Base-by-base conservation (phyloP, 1,140 invertebrate genomes). In the Brachionus manjavacas region DNA sequence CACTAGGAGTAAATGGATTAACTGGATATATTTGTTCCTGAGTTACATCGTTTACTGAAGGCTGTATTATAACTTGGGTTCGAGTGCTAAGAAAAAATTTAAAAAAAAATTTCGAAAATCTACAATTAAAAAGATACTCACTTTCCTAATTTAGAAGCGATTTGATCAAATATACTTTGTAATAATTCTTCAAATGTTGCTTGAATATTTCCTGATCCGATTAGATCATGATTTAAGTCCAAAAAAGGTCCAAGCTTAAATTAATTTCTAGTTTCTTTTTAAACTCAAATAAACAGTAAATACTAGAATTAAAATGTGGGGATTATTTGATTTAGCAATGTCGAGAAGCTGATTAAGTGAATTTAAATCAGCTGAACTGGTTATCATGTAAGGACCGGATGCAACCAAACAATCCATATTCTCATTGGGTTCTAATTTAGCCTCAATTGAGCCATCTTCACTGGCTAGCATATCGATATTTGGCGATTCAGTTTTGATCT, bases 191-290 rank as follows among this genome's bases (percentile, higher is more conserved):
- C 79, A 81, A 41, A 81, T 16, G 23, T 41, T 20, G 4, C 6
- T 41, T 41, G 79, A 60, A 64, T 64, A 25, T 81, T 64, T 14
- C 79, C 79, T 14, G 52, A 68, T 9, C n/a, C n/a, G 28, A 64
- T 81, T 20, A 64, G 25, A 31, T 81, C 79, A 35, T 81, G 79
- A 35, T 81, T 81, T 11, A 81, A 14, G n/a, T 81, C 79, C 31
- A 81, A 16, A 81, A 81, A 64, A 64, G 79, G 79, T 64, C 79
- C 79, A 12, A 81, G 41, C 79, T 81, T n/a, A 28, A 80, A 14
- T 80, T 49, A 16, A 28, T 3, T 23, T 60, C 23, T 35, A 7
- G 4, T 35, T 35, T 35, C 7, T 35, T 0, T 35, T 35, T 80
- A 1, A 25, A 64, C 4, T 64, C 12, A 12, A 64, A 39, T 11